A percentile compares a stretch with the other conserved stretches of the same genome.
phyloP scores from a whole-genome alignment of 2,797 vertebrate species.

The Muscicapa striata region DNA sequence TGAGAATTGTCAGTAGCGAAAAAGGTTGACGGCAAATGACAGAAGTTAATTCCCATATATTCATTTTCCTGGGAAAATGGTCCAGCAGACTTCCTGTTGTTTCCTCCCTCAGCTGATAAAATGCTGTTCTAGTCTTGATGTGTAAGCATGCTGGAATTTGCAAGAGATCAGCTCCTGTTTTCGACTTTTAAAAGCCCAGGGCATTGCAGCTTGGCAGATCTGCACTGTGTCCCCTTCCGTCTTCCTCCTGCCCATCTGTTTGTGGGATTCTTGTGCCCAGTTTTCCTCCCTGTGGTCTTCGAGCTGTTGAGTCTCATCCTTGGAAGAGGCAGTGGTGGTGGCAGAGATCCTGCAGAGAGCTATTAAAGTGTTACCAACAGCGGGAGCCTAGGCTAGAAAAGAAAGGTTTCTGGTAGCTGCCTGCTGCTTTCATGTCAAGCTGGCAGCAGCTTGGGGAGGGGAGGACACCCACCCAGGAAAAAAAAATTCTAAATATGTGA shows the following conservation, averaged over 20 bases:
- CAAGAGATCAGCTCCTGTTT: conserved; percentile 48
- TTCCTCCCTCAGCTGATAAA: conserved; percentile 49
- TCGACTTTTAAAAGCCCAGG: conserved; percentile 36
- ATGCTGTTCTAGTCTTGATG: conserved; percentile 20
- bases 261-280: conserved; percentile 63
- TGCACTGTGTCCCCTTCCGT: conserved; percentile 9
- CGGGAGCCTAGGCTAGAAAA: conserved; percentile 17
- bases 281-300: conserved; percentile 56
- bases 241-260: conserved; percentile 62
- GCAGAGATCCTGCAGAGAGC: conserved; percentile 68
- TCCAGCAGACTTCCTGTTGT: conserved; percentile 48
- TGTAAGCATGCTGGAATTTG: conserved; percentile 50
- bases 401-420: conserved; percentile 34
- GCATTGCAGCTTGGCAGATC: conserved; percentile 53
- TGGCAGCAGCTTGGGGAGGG: neutral
- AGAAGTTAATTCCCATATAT: conserved; percentile 60
- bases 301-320: conserved; percentile 57
- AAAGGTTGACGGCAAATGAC: conserved; percentile 36
- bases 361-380: conserved; percentile 60
- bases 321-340: conserved; percentile 59
- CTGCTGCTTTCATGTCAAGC: conserved; percentile 18
- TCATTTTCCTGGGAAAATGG: conserved; percentile 25
- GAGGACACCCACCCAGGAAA: neutral
- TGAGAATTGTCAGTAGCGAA: conserved; percentile 52
- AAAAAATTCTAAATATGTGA: neutral